These are phyloP conservation scores for Ditula angustiorana DNA, from an alignment of 2,888 invertebrate species.

Conservation along the genomic window DNA sequence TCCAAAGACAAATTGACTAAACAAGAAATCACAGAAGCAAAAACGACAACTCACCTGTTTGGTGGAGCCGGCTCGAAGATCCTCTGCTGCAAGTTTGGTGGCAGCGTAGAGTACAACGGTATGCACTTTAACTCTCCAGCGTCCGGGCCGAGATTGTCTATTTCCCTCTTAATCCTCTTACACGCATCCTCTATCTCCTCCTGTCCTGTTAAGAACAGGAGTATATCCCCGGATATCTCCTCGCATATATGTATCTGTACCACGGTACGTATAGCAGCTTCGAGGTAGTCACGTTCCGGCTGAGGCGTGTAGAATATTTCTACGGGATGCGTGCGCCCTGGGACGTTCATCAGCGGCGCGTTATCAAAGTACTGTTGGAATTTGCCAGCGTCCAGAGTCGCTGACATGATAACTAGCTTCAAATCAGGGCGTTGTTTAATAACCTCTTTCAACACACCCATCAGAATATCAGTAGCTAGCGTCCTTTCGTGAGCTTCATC, in stretches of 20 bases:
- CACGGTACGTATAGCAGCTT: constrained; percentile 99
- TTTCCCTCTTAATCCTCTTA: constrained; percentile 97
- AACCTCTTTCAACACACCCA: constrained; percentile 99
- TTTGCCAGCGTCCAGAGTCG: constrained; percentile 99
- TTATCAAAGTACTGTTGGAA: constrained; percentile 99
- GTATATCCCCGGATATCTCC: constrained; percentile 95
- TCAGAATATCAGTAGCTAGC: constrained; percentile 98
- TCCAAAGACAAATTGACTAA: too few species aligned
- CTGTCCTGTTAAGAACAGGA: constrained; percentile 93
- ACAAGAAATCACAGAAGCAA: too few species aligned
- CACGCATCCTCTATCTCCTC: constrained; percentile 99
- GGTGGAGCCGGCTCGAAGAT: constrained; percentile 99
- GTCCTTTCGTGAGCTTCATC: constrained; percentile 99
- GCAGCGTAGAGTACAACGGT: constrained; percentile 98
- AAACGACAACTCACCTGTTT: too few species aligned
- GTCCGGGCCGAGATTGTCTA: constrained; percentile 97
- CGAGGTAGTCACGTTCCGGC: constrained; percentile 98
- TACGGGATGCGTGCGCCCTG: constrained; percentile 86
- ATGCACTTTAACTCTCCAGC: constrained; percentile 99
- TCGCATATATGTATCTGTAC: constrained; percentile 98
- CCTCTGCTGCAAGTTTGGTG: constrained; percentile 97
- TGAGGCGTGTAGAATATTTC: constrained; percentile 99
- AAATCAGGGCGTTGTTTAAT: constrained; percentile 96
- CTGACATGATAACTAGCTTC: constrained; percentile 99
- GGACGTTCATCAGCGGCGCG: constrained; percentile 99